These are phyloP conservation scores for Vipera ursinii DNA, from an alignment of 2,797 vertebrate species.

Conservation along the genomic window DNA sequence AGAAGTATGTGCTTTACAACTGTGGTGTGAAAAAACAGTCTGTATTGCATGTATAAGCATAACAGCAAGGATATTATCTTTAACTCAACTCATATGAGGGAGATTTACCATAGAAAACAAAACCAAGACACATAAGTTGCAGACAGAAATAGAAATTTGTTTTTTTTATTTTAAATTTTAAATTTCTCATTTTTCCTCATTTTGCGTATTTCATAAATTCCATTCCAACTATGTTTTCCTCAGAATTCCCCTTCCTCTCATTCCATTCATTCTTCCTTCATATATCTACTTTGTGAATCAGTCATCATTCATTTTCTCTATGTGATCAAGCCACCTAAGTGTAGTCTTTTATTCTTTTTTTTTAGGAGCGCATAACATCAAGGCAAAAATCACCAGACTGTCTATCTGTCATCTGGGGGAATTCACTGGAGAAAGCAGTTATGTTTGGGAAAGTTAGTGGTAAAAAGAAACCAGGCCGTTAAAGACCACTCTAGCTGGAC, in stretches of 20 bases:
- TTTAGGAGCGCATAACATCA: background rate
- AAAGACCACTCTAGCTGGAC: background rate
- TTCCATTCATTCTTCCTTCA: background rate
- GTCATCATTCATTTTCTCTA: background rate
- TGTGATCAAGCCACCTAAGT: background rate
- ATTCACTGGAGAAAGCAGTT: background rate
- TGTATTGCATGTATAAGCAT: background rate
- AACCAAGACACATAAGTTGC: background rate
- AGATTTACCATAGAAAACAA: background rate
- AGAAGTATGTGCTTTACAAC: background rate
- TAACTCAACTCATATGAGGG: background rate
- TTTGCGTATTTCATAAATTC: background rate
- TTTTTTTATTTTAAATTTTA: background rate
- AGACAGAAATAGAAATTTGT: background rate
- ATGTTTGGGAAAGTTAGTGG: background rate
- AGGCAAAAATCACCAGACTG: background rate
- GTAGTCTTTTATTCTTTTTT: background rate
- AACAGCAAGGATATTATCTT: background rate
- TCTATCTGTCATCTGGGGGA: background rate
- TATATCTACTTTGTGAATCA: background rate
- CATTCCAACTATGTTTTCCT: background rate
- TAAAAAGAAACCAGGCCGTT: background rate
- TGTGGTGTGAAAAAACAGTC: background rate
- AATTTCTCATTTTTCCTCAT: background rate
- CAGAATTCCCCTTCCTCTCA: background rate